Percentiles rank a stretch among this genome's conserved stretches.
Evolutionary conservation across 2,797 vertebrate species (phyloP).

Genomic region (Rhadinocentrus ornatus): DNA sequence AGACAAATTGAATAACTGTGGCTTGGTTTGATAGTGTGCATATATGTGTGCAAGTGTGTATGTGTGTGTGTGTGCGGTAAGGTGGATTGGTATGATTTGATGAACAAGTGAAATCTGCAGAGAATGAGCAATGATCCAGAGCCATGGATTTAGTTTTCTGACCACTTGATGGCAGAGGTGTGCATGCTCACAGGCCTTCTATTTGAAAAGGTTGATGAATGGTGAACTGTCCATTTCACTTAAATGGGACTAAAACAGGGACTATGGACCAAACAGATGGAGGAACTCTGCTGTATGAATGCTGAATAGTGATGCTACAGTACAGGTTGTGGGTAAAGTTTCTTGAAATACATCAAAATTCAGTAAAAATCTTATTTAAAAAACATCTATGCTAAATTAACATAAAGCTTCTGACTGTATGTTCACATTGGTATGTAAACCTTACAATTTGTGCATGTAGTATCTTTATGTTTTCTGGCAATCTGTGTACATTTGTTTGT

Average conservation of each 20-base stretch:
- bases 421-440: background rate
- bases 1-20: constrained; percentile 73
- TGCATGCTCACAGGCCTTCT: constrained; percentile 31
- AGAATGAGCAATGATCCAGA: constrained; percentile 20
- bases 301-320: constrained; percentile 18
- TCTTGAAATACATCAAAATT: constrained; percentile 3
- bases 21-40: constrained; percentile 11
- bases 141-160: constrained; percentile 48
- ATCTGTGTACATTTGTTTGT: too few relatives aligned
- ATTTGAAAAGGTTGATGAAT: constrained; percentile 37
- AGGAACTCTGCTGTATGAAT: constrained; percentile 27
- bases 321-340: constrained; percentile 2
- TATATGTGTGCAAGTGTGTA: background rate
- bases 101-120: constrained; percentile 33
- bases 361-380: background rate
- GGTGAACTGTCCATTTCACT: constrained; percentile 23
- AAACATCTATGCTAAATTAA: background rate
- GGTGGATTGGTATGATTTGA: constrained; percentile 14
- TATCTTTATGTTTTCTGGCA: background rate
- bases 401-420: background rate
- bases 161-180: constrained; percentile 65
- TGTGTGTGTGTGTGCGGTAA: background rate
- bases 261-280: constrained; percentile 44
- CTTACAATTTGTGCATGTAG: background rate
- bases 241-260: constrained; percentile 16